A percentile compares a stretch with the other conserved stretches of the same genome.
Evolutionary conservation across 2,888 invertebrate genomes (phyloP).

Genomic region (Hipparchia semele): DNA sequence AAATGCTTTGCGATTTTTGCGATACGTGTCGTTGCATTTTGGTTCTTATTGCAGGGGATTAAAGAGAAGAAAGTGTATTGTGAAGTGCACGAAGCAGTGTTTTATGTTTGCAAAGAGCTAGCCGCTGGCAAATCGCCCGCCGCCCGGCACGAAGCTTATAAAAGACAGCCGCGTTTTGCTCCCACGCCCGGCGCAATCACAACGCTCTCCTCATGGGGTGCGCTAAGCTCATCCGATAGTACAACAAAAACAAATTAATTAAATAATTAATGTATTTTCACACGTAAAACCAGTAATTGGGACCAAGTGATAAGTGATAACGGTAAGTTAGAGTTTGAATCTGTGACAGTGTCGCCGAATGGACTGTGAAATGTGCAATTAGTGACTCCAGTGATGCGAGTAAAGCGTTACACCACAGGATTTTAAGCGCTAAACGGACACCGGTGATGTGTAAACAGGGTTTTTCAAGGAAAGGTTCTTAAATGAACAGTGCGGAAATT

Average conservation of each 20-base stretch:
- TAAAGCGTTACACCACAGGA: conserved; percentile 43
- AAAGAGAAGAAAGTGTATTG: conserved; percentile 36
- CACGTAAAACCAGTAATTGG: conserved; percentile 62
- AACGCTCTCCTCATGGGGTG: conserved; percentile 80
- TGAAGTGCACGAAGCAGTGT: conserved; percentile 28
- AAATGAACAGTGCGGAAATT: conserved; percentile 35
- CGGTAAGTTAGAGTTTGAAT: conserved; percentile 71
- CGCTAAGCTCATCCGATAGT: conserved; percentile 77
- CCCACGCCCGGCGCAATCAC: conserved; percentile 77
- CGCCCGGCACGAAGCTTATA: conserved; percentile 77
- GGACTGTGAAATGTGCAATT: conserved; percentile 71
- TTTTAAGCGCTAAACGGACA: conserved; percentile 55
- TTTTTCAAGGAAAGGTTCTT: conserved; percentile 12
- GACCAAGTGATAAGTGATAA: conserved; percentile 81
- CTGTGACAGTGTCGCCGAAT: conserved; percentile 63
- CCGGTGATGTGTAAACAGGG: conserved; percentile 44
- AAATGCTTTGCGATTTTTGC: conserved; percentile 39
- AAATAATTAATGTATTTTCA: conserved; percentile 50
- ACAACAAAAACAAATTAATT: conserved; percentile 57
- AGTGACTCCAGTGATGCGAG: conserved; percentile 72
- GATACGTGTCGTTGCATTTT: conserved; percentile 39
- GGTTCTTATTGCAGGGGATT: conserved; percentile 44
- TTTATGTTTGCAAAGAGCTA: conserved; percentile 48
- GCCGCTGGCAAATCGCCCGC: conserved; percentile 69
- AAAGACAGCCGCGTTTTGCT: conserved; percentile 72